Evolutionary conservation across 2,113 vertebrate genomes (phyloP).

Genomic region (Podiceps cristatus): DNA sequence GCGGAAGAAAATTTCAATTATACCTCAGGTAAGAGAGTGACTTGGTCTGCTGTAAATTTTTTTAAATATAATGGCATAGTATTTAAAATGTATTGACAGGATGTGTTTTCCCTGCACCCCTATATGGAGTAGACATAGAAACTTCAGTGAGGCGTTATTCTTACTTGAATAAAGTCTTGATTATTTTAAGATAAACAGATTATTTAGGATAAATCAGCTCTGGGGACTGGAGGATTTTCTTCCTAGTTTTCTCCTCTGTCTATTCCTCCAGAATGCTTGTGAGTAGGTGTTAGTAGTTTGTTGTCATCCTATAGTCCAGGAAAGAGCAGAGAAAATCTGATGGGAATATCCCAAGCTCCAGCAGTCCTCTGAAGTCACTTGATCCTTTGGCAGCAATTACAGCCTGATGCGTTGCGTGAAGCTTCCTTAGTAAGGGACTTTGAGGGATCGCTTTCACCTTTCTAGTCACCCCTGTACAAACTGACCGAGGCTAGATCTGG

Average conservation of each 20-base stretch:
- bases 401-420: neutral
- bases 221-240: neutral
- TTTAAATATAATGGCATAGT: fast-evolving
- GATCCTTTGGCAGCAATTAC: neutral
- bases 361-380: neutral
- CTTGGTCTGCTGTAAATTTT: neutral
- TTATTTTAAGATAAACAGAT: neutral
- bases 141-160: fast-evolving
- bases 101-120: neutral
- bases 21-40: slow-evolving; percentile 87
- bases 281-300: neutral
- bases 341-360: neutral
- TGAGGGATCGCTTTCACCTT: neutral
- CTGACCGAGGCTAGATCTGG: neutral
- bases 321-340: neutral
- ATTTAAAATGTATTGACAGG: neutral
- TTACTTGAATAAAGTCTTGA: neutral
- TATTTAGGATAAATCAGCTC: neutral
- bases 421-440: neutral
- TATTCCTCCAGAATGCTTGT: neutral
- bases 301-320: neutral
- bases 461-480: neutral
- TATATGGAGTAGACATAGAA: neutral
- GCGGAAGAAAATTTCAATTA: slow-evolving; percentile 95
- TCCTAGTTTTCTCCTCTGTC: neutral